A percentile compares a stretch with the other conserved stretches of the same genome.
These are phyloP conservation scores for Callosobruchus maculatus DNA, from an alignment of 2,888 invertebrate genomes.

Conservation along the genomic window DNA sequence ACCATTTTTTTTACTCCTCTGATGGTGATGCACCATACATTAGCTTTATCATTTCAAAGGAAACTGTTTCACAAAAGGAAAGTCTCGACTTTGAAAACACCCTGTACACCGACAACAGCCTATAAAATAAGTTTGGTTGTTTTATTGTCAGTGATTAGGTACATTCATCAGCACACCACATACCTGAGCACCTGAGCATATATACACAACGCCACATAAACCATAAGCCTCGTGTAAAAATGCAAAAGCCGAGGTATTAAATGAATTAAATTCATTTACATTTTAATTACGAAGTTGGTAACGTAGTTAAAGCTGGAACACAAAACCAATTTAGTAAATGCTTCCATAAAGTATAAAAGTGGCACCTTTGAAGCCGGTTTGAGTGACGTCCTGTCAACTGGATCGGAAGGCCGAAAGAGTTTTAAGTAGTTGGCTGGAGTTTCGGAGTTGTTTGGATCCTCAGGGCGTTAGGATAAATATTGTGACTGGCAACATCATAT, in stretches of 20 bases:
- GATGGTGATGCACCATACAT: too few relatives aligned
- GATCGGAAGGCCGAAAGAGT: constrained; percentile 50
- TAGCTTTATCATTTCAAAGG: too few relatives aligned
- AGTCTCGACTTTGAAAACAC: too few relatives aligned
- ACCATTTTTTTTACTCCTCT: too few relatives aligned
- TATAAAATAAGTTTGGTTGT: too few relatives aligned
- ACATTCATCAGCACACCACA: neutral
- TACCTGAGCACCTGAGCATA: neutral
- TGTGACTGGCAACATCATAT: constrained; percentile 43
- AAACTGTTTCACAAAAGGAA: too few relatives aligned
- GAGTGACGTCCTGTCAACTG: constrained; percentile 50
- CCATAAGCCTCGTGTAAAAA: neutral
- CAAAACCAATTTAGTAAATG: constrained; percentile 43
- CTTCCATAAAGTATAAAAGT: constrained; percentile 40
- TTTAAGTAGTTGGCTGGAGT: constrained; percentile 51
- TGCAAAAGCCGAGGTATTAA: neutral
- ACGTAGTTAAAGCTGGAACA: constrained; percentile 21
- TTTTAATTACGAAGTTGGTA: constrained; percentile 22
- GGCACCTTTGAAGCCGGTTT: constrained; percentile 42
- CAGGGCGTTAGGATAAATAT: constrained; percentile 45
- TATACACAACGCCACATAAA: neutral
- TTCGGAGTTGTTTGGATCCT: constrained; percentile 44
- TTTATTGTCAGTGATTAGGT: too few relatives aligned
- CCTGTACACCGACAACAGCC: too few relatives aligned
- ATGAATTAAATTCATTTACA: constrained; percentile 15